A percentile compares a stretch with the other conserved stretches of the same genome.
Conservation (phyloP, 2,888 invertebrate genomes). For the Lamellibrachia satsuma region DNA sequence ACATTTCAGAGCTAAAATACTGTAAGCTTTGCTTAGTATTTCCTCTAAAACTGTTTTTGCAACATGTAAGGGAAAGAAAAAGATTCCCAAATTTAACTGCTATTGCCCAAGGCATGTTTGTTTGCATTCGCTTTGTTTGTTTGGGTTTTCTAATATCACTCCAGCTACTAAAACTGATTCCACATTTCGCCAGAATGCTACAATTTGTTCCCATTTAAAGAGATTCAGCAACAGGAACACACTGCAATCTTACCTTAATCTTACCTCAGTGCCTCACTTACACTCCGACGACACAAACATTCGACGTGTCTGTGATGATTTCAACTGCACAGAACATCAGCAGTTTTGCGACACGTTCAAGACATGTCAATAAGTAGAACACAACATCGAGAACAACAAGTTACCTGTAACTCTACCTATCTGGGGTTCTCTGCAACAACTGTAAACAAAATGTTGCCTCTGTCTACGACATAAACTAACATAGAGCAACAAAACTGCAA, state of each 20-base stretch:
- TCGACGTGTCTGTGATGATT: not conserved
- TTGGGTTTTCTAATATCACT: not conserved
- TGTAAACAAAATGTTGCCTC: slow-evolving; percentile 6
- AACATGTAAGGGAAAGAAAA: not conserved
- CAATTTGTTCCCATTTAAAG: not conserved
- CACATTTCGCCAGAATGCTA: not conserved
- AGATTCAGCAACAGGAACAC: not conserved
- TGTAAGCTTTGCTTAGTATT: not conserved
- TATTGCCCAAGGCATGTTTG: not conserved
- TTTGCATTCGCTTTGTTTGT: not conserved
- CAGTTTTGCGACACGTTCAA: not conserved
- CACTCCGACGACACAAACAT: not conserved
- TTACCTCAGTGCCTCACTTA: not conserved
- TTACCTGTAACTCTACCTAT: not conserved
- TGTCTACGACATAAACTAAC: not conserved
- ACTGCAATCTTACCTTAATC: not conserved
- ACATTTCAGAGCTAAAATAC: not conserved
- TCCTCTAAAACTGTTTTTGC: not conserved
- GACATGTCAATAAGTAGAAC: not conserved
- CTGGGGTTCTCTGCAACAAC: not conserved
- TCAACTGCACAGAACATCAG: not conserved
- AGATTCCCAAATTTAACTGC: not conserved
- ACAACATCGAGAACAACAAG: not conserved
- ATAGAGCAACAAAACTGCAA: slow-evolving; percentile 8
- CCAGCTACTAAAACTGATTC: not conserved